phyloP scores from a whole-genome alignment of 2,888 invertebrate species.

The Aleiodes testaceus region DNA sequence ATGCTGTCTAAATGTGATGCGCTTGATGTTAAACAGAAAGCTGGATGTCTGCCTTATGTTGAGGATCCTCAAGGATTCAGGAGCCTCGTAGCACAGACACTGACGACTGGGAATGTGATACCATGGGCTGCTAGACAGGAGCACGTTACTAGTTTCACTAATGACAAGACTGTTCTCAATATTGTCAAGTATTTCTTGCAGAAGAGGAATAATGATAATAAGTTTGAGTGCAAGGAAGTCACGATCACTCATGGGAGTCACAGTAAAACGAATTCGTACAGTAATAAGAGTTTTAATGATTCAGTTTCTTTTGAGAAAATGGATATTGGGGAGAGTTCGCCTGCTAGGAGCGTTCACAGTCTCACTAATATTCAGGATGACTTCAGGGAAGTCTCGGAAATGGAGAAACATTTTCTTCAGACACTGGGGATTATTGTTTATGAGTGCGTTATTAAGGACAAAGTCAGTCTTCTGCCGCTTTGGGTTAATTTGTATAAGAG shows the following conservation, averaged over 20 bases:
- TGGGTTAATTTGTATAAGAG: slow-evolving; percentile 79
- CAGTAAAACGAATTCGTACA: slow-evolving; percentile 53
- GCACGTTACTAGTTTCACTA: slow-evolving; percentile 84
- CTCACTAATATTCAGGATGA: slow-evolving; percentile 44
- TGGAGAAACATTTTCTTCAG: slow-evolving; percentile 65
- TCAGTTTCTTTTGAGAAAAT: slow-evolving; percentile 59
- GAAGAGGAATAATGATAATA: slow-evolving; percentile 57
- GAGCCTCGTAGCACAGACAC: slow-evolving; percentile 84
- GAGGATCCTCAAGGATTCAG: slow-evolving; percentile 89
- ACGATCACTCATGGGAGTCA: slow-evolving; percentile 43
- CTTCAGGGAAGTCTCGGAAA: slow-evolving; percentile 51
- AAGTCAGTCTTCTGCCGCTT: slow-evolving; percentile 82
- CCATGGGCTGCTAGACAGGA: slow-evolving; percentile 81
- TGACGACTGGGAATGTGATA: slow-evolving; percentile 83
- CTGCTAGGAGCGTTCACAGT: slow-evolving; percentile 39
- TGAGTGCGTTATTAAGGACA: slow-evolving; percentile 87
- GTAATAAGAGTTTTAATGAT: slow-evolving; percentile 55
- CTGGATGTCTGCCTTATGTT: slow-evolving; percentile 89
- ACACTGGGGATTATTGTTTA: slow-evolving; percentile 77
- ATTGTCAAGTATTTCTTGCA: slow-evolving; percentile 82
- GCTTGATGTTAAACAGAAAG: slow-evolving; percentile 90
- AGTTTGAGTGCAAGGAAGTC: slow-evolving; percentile 47
- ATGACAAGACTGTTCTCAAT: slow-evolving; percentile 81
- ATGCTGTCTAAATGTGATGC: slow-evolving; percentile 81
- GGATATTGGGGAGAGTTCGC: slow-evolving; percentile 60